Conservation (phyloP, 2,888 invertebrate genomes). For the Lepidochrysops patricia region DNA sequence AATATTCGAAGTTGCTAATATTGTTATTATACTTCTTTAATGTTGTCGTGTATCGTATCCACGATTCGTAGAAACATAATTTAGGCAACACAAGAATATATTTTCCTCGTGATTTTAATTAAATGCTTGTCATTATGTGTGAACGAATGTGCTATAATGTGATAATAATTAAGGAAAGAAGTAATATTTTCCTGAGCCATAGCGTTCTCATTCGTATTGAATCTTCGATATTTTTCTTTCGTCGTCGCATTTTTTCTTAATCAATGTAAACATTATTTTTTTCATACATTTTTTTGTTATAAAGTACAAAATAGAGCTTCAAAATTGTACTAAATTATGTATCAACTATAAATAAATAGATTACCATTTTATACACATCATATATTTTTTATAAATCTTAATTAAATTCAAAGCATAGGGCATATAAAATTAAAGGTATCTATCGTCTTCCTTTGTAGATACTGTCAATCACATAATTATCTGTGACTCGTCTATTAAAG, state of each 20-base stretch:
- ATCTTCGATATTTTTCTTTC: not conserved
- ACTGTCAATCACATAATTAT: not conserved
- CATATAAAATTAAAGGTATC: not conserved
- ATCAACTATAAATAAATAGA: too few relatives aligned
- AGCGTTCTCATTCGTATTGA: not conserved
- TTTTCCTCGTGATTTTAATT: slow-evolving; percentile 19
- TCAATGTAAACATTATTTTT: too few relatives aligned
- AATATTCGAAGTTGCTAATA: not conserved
- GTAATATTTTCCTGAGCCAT: slow-evolving; percentile 31
- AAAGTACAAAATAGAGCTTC: too few relatives aligned
- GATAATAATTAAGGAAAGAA: not conserved
- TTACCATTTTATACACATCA: too few relatives aligned
- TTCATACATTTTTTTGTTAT: too few relatives aligned
- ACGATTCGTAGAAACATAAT: not conserved
- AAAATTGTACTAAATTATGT: too few relatives aligned
- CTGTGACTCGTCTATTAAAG: not conserved
- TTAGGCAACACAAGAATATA: not conserved
- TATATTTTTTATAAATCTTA: too few relatives aligned
- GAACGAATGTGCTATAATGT: not conserved
- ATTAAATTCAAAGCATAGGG: not conserved
- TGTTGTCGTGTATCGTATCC: too few relatives aligned
- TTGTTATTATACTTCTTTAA: too few relatives aligned
- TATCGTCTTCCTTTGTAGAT: slow-evolving; percentile 8
- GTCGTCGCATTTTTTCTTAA: too few relatives aligned
- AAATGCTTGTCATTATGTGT: slow-evolving; percentile 22